These are phyloP conservation scores for Diarsia mendica DNA, from an alignment of 2,888 invertebrate species.

Conservation along the genomic window DNA sequence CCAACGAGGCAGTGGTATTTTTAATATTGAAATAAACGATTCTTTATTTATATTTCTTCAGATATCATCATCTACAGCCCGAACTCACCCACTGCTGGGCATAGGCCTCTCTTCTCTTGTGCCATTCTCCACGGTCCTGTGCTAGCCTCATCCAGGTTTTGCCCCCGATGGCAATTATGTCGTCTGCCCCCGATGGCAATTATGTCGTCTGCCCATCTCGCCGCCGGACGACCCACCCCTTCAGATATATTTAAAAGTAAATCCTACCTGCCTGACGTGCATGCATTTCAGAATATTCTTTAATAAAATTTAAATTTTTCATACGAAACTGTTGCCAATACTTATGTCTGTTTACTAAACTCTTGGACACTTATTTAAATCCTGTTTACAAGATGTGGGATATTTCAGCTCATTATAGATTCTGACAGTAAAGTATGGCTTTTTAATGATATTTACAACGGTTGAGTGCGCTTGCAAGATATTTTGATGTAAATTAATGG, in stretches of 20 bases:
- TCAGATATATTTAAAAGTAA: background rate
- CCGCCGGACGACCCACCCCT: too few relatives aligned
- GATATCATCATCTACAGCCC: too few relatives aligned
- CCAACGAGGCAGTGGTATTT: background rate
- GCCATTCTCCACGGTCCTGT: too few relatives aligned
- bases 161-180: too few relatives aligned
- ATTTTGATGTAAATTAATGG: constrained; percentile 48
- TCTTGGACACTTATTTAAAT: constrained; percentile 51
- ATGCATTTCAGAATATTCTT: background rate
- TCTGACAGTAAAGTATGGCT: constrained; percentile 51
- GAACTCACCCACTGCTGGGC: too few relatives aligned
- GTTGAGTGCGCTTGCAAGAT: constrained; percentile 13
- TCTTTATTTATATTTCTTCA: background rate
- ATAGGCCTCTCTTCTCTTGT: too few relatives aligned
- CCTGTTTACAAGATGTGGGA: constrained; percentile 57
- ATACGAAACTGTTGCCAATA: constrained; percentile 29
- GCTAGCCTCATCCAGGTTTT: too few relatives aligned
- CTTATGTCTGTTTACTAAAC: constrained; percentile 53
- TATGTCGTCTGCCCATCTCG: too few relatives aligned
- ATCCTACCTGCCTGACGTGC: background rate
- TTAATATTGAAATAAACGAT: constrained; percentile 3
- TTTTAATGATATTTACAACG: constrained; percentile 54
- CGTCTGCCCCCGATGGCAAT: too few relatives aligned
- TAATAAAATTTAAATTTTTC: constrained; percentile 1
- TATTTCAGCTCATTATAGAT: constrained; percentile 54